Base-by-base conservation (phyloP, 2,797 vertebrate species). In the Malurus splendens region DNA sequence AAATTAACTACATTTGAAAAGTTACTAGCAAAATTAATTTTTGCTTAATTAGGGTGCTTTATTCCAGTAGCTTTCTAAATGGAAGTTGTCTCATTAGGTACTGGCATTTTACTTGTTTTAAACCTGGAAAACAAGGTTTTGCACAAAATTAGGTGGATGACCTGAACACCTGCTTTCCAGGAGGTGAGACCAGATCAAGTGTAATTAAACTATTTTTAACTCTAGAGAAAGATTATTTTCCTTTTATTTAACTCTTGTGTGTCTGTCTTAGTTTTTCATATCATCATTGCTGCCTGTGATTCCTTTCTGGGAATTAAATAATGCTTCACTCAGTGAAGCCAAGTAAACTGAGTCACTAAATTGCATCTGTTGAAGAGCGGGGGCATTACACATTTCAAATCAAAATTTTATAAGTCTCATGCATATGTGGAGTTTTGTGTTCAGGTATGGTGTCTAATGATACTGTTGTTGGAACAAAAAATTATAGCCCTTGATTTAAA, bases 141-240 rank as follows among this genome's bases (percentile, higher is more conserved):
- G 20, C 67, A 44, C 76, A 73, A 75, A 85, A 70, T 76, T 23
- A 41, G 39, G 33, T 52, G 12, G 8, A 51, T 93, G 72, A 50
- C 60, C 88, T 87, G 64, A 90, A 68, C 62, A 64, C 28, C 55
- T 89, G 45, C 33, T 84, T 92, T 93, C 22, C 60, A 55, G 56
- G 65, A 77, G 76, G 73, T 86, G 50, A 91, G n/a, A 55, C 23
- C 82, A 77, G 86, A 75, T 50, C 17, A 76, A 82, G 47, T 45
- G 24, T 57, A 90, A 83, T 89, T 89, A 55, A 86, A 76, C 24
- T 79, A 18, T 78, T 89, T 94, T 75, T 88, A 79, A 52, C 67
- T 93, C 33, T 70, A 9, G 28, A 38, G 54, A 62, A 74, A 30
- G 9, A 61, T 75, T 75, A 3, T 71, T 87, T 89, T 61, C 33